Base-by-base conservation (phyloP, 35 echinoderm and acorn worm genomes). In the Heliocidaris tuberculata region DNA sequence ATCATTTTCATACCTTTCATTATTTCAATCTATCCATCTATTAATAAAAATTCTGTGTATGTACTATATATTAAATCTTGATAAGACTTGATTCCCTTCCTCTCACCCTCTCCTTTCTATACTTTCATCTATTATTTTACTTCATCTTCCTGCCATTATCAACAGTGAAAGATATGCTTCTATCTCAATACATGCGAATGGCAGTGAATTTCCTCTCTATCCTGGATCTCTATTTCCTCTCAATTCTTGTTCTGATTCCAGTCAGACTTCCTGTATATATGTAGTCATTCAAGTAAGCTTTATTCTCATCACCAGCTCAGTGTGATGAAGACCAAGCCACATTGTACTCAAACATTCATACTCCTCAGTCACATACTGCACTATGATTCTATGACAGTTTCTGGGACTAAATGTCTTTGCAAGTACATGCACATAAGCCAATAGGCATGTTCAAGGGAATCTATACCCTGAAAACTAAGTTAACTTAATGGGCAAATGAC, bases 141-240 rank as follows among this genome's bases (percentile, higher is more conserved):
- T 27, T 27, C 17, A 16, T 70, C 60, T 27, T 27, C 60, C 21
- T 78, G 21, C 27, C 21, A n/a, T 78, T 7, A 78, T 9, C 10
- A 56, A 56, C 21, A 27, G 27, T 78, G 2, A 27, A 24, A 78
- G 2, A 8, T 19, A 78, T 78, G 65, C 65, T 78, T 78, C 0
- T 56, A 56, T 56, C 52, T 12, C 52, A 56, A 78, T 78, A 78
- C 65, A 78, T 78, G 19, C 7, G 17, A 78, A 78, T 78, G 65
- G 7, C 65, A 78, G 50, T 31, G 50, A 30, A n/a, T 59, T 59
- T 93, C 91, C 91, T 93, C 50, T 56, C 47, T 50, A 32, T 47
- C 12, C 47, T 89, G 87, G 29, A 93, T 93, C 91, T 93, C 48
- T 31, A 93, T 31, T 93, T 93, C 91, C 91, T 93, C 91, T 59